Evolutionary conservation across 2,797 vertebrate genomes (phyloP).

Genomic region (Myripristis murdjan): DNA sequence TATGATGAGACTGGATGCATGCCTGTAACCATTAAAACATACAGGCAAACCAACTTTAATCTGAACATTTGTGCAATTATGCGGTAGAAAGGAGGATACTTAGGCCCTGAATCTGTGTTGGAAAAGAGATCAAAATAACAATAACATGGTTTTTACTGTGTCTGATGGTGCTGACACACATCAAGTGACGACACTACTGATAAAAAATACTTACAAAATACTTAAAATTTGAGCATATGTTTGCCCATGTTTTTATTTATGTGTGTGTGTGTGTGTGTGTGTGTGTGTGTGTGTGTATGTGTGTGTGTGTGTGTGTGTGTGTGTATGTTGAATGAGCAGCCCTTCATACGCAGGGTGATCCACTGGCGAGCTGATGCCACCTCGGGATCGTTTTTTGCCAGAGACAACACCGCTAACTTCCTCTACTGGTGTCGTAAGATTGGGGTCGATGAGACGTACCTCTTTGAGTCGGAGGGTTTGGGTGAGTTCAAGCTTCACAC

Average conservation of each 20-base stretch:
- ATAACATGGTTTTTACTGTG: no score
- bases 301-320: slow-evolving; percentile 1
- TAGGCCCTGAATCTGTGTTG: no score
- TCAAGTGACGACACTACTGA: no score
- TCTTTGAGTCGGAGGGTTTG: slow-evolving; percentile 98
- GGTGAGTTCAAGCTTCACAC: slow-evolving; percentile 84
- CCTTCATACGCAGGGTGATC: slow-evolving; percentile 91
- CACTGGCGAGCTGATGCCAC: slow-evolving; percentile 93
- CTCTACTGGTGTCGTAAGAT: slow-evolving; percentile 97
- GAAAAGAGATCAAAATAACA: no score
- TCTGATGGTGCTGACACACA: no score
- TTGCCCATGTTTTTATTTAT: neutral
- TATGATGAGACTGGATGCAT: no score
- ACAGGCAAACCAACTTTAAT: no score
- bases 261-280: slow-evolving; percentile 8
- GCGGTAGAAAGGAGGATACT: no score
- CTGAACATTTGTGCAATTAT: no score
- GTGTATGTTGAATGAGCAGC: slow-evolving; percentile 70
- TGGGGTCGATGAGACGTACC: slow-evolving; percentile 93
- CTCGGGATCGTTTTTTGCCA: slow-evolving; percentile 96
- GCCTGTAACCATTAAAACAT: no score
- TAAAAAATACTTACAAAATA: no score
- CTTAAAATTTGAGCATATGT: no score
- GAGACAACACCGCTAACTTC: slow-evolving; percentile 98
- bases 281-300: neutral